A percentile compares a stretch with the other conserved stretches of the same genome.
Evolutionary conservation across 1,140 invertebrate genomes (phyloP).

Genomic region (Brevipalpus yothersi): DNA sequence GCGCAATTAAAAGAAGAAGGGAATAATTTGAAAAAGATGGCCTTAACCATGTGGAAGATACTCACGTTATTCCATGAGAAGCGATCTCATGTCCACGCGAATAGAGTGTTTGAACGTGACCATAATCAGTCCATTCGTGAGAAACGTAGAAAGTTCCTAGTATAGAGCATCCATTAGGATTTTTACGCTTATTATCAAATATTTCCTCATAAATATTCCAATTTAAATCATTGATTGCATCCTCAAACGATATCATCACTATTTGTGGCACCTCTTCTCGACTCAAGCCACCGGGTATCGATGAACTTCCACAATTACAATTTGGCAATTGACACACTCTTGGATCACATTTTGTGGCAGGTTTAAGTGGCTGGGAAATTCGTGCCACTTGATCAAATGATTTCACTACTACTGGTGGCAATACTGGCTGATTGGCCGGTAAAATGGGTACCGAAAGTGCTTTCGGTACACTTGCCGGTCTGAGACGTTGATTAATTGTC

Average conservation of each 20-base stretch:
- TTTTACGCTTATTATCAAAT: constrained; percentile 64
- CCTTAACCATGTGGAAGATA: constrained; percentile 17
- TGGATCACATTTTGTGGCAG: constrained; percentile 36
- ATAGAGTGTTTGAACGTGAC: constrained; percentile 85
- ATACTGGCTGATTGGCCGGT: background rate
- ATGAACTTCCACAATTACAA: constrained; percentile 66
- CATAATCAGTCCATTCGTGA: constrained; percentile 93
- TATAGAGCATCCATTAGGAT: constrained; percentile 74
- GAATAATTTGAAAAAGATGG: no score
- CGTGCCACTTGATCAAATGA: constrained; percentile 11
- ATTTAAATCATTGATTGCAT: constrained; percentile 80
- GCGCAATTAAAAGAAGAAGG: no score
- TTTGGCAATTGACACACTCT: constrained; percentile 66
- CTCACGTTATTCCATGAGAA: constrained; percentile 86
- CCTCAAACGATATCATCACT: constrained; percentile 72
- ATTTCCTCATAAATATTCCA: constrained; percentile 65
- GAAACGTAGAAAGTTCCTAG: constrained; percentile 89
- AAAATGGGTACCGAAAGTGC: constrained; percentile 1
- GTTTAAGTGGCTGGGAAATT: constrained; percentile 4
- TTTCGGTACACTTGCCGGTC: background rate
- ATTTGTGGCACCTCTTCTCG: constrained; percentile 66
- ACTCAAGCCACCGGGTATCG: constrained; percentile 54
- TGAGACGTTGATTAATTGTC: background rate
- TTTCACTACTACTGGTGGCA: constrained; percentile 8
- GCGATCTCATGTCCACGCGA: constrained; percentile 83